Base-by-base conservation (phyloP, 2,797 vertebrate species). In the Parotocinclus haroldoi region DNA sequence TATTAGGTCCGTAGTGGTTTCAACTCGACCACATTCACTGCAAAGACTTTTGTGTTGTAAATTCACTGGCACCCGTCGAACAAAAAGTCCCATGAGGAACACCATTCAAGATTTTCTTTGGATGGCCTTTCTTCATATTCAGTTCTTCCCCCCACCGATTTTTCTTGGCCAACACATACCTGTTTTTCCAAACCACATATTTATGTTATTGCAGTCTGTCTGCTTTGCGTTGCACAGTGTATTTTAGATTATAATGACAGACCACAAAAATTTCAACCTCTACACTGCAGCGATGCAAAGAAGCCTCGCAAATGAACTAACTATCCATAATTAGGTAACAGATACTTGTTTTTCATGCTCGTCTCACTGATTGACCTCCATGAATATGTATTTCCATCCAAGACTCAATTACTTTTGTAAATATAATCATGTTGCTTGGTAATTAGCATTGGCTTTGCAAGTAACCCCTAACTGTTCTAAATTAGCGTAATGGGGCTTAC, bases 401-500 rank as follows among this genome's bases (percentile, higher is more conserved):
- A 71, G 53, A 68, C 60, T 57, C 51, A 63, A 67, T 58, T 69
- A 60, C 58, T 46, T 77, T 75, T 72, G 74, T 62, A 80, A 77
- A 78, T 76, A 76, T 66, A 84, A 78, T 67, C 69, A 76, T 68
- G 73, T 60, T 45, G 71, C 58, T 55, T 72, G 48, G 62, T 66
- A 70, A 78, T 78, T 77, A 80, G 63, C 46, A 36, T 78, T 58
- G 66, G 63, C 72, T 76, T 73, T 71, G 60, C 72, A 71, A 78
- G 81, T 71, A 66, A 77, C 74, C 60, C 69, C 38, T 72, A 75
- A 78, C 77, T 82, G 62, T 50, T 78, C 56, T 38, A 71, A 77
- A 69, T 74, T 49, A 76, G 58, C 52, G 55, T 68, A 79, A 81
- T 77, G 72, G 51, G 65, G 74, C 60, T 73, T 70, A 65, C 72